Percentiles rank a stretch among this genome's conserved stretches.
These are phyloP conservation scores for Thripadectes ignobilis DNA, from an alignment of 2,797 vertebrate genomes.

Conservation along the genomic window DNA sequence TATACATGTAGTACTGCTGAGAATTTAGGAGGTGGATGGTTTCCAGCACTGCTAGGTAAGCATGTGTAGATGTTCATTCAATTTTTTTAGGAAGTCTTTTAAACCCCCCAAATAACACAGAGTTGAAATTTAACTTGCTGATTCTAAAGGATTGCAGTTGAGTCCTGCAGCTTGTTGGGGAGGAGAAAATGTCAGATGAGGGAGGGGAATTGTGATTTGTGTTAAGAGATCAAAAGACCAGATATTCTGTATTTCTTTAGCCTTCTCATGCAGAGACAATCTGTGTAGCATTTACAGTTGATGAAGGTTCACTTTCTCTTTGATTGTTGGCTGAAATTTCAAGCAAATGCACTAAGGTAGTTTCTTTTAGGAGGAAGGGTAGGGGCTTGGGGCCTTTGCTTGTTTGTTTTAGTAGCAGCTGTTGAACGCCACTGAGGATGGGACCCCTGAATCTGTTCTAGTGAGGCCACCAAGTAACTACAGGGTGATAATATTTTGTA, in stretches of 20 bases:
- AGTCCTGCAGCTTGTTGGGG: neutral
- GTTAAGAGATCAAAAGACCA: neutral
- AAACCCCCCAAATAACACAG: neutral
- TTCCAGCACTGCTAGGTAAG: neutral
- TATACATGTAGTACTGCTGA: neutral
- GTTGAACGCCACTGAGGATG: neutral
- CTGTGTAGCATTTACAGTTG: neutral
- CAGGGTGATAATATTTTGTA: neutral
- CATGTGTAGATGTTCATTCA: neutral
- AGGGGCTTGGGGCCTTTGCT: neutral
- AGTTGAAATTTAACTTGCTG: neutral
- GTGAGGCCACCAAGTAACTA: neutral
- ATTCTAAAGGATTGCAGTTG: neutral
- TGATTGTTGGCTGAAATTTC: neutral
- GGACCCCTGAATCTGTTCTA: neutral
- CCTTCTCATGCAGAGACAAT: neutral
- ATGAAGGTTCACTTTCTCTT: neutral
- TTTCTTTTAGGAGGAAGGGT: neutral
- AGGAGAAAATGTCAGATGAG: neutral
- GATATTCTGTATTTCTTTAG: neutral
- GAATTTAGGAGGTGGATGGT: neutral
- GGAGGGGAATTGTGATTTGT: neutral
- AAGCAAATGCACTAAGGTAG: neutral
- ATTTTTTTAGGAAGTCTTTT: neutral
- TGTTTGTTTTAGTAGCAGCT: neutral